Evolutionary conservation across 1,140 invertebrate genomes (phyloP).

Genomic region (Vollenhovia emeryi): DNA sequence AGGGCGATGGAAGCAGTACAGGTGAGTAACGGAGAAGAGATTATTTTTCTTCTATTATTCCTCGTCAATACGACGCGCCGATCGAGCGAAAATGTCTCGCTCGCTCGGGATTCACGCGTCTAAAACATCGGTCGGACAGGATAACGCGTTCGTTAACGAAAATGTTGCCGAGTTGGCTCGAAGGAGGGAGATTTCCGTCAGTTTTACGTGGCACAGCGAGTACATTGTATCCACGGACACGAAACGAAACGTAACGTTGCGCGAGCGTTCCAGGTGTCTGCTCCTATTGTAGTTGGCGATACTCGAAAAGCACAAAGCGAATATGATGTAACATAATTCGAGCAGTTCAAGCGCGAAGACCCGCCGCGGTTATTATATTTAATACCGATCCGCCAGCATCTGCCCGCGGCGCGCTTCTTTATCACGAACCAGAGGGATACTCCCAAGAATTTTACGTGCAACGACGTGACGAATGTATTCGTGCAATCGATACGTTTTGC

Average conservation of each 20-base stretch:
- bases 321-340: conserved; percentile 78
- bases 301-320: conserved; percentile 64
- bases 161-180: background rate
- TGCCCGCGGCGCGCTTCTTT: conserved; percentile 52
- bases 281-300: conserved; percentile 64
- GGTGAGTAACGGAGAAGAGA: conserved; percentile 56
- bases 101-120: background rate
- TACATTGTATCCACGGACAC: conserved; percentile 41
- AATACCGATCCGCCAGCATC: conserved; percentile 68
- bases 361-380: conserved; percentile 70
- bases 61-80: background rate
- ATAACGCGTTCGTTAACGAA: conserved; percentile 20
- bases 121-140: background rate
- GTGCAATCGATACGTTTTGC: background rate
- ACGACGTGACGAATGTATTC: background rate
- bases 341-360: conserved; percentile 74
- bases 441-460: background rate
- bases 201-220: conserved; percentile 30
- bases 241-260: conserved; percentile 52
- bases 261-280: conserved; percentile 68
- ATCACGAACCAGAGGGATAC: conserved; percentile 15
- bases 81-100: background rate
- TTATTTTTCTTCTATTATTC: background rate
- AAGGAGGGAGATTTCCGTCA: conserved; percentile 9
- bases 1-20: background rate